These are phyloP conservation scores for Dilophus febrilis DNA, from an alignment of 2,888 invertebrate genomes.

Conservation along the genomic window DNA sequence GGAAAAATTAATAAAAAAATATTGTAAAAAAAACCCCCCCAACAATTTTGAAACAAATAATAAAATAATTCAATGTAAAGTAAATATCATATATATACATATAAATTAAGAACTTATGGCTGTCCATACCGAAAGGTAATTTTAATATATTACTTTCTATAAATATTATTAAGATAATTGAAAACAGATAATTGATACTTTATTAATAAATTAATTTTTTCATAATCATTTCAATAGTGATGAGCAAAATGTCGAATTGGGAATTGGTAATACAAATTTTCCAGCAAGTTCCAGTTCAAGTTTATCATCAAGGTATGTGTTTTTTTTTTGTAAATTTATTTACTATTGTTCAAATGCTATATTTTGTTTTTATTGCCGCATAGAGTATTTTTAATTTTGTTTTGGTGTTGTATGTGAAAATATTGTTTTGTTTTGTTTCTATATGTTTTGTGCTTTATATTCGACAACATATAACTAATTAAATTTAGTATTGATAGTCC, in stretches of 20 bases:
- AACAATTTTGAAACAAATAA: no score
- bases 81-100: neutral
- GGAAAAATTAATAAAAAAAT: no score
- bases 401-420: neutral
- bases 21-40: no score
- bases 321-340: neutral
- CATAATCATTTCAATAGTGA: constrained; percentile 31
- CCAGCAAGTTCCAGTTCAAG: constrained; percentile 57
- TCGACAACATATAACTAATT: neutral
- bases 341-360: neutral
- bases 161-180: no score
- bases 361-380: no score
- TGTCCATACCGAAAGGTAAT: constrained; percentile 8
- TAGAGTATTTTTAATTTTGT: no score
- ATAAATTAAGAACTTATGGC: constrained; percentile 6
- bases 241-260: constrained; percentile 40
- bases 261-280: constrained; percentile 36
- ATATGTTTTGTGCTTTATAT: neutral
- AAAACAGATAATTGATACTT: constrained; percentile 6
- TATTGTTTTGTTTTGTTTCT: neutral
- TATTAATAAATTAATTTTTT: constrained; percentile 24
- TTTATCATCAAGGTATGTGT: constrained; percentile 38
- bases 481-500: constrained; percentile 45
- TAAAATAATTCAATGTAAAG: no score
- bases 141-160: constrained; percentile 6